These are phyloP conservation scores for Drosophila sulfurigaster DNA, from an alignment of 1,140 invertebrate species.

Conservation along the genomic window DNA sequence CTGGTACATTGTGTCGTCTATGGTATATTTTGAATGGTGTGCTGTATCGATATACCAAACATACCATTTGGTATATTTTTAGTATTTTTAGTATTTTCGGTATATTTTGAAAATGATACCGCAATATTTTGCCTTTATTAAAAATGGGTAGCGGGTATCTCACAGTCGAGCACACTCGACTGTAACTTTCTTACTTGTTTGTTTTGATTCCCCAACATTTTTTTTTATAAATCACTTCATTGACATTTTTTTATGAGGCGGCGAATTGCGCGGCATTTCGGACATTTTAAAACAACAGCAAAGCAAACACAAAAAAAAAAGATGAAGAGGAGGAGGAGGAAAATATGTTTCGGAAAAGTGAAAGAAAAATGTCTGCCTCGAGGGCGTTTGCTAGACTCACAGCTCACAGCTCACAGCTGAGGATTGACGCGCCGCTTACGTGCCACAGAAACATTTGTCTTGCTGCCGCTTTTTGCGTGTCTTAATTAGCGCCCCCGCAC, in stretches of 20 bases:
- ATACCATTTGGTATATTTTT: too few relatives aligned
- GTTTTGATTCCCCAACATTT: constrained; percentile 15
- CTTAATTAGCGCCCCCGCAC: constrained; percentile 72
- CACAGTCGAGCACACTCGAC: too few relatives aligned
- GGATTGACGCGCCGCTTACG: constrained; percentile 76
- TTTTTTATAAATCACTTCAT: constrained; percentile 77
- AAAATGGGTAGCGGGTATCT: too few relatives aligned
- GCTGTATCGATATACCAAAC: too few relatives aligned
- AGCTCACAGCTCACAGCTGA: constrained; percentile 22
- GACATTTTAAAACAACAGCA: constrained; percentile 40
- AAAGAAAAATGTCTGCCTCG: constrained; percentile 49
- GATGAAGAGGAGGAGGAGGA: constrained; percentile 4
- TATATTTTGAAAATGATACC: too few relatives aligned
- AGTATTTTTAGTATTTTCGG: too few relatives aligned
- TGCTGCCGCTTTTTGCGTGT: constrained; percentile 76
- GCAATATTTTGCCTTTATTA: too few relatives aligned
- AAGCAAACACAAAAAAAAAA: too few relatives aligned
- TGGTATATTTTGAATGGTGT: too few relatives aligned
- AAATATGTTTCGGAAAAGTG: constrained; percentile 5
- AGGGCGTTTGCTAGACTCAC: constrained; percentile 12
- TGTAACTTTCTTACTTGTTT: too few relatives aligned
- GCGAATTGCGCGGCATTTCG: constrained; percentile 39
- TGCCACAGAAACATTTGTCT: constrained; percentile 75
- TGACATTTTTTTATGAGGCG: constrained; percentile 80
- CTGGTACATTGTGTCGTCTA: too few relatives aligned